Conservation (phyloP, 2,113 vertebrate genomes). For the Ophiodon elongatus region DNA sequence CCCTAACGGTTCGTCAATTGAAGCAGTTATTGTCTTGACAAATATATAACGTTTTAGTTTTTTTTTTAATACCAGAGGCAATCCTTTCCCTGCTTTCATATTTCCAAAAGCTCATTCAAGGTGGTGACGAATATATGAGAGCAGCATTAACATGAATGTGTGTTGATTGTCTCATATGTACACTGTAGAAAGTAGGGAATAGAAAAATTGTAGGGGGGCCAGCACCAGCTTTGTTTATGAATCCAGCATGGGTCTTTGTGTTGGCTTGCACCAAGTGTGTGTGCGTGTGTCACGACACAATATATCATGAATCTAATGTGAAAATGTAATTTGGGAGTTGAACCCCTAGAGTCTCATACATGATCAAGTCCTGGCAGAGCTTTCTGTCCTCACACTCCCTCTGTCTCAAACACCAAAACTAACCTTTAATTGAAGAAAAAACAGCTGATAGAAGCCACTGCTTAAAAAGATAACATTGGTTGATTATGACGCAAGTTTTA, state of each 20-base stretch:
- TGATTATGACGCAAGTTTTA: slow-evolving; percentile 3
- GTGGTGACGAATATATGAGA: slow-evolving; percentile 8
- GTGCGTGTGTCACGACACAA: slow-evolving; percentile 15
- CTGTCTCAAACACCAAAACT: slow-evolving; percentile 4
- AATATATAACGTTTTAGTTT: slow-evolving; percentile 36
- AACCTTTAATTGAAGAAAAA: neutral
- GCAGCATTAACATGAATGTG: slow-evolving; percentile 36
- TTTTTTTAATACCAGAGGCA: slow-evolving; percentile 23
- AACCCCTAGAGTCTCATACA: slow-evolving; percentile 2
- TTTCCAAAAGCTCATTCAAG: slow-evolving; percentile 37
- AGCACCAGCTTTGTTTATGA: slow-evolving; percentile 57
- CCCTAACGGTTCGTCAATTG: slow-evolving; percentile 37
- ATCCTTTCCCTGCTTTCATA: slow-evolving; percentile 35
- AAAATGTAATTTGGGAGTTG: slow-evolving; percentile 3
- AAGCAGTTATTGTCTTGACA: slow-evolving; percentile 45
- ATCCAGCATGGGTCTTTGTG: slow-evolving; percentile 59
- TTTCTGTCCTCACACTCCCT: slow-evolving; percentile 13
- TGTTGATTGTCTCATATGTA: slow-evolving; percentile 28
- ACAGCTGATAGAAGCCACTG: neutral
- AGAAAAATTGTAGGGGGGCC: too few relatives aligned
- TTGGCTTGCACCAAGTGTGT: slow-evolving; percentile 47
- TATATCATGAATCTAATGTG: neutral
- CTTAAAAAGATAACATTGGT: neutral
- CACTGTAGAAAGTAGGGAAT: slow-evolving; percentile 40
- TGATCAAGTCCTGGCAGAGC: neutral